Conservation (phyloP, 2,797 vertebrate genomes). For the Eulemur albifrons region DNA sequence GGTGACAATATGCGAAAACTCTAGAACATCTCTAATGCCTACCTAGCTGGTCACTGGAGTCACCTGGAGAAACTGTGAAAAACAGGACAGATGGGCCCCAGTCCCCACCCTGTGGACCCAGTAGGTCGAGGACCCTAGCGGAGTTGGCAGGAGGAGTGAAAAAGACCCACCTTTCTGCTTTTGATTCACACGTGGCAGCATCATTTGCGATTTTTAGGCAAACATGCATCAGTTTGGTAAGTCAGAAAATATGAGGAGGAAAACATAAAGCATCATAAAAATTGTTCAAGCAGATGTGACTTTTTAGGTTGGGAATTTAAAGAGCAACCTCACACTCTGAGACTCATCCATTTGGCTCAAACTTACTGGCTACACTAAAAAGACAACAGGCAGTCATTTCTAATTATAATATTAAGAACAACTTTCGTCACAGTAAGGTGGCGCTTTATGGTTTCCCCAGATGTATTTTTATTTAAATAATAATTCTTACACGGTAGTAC, state of each 20-base stretch:
- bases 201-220: neutral
- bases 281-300: neutral
- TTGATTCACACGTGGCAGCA: neutral
- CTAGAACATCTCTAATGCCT: neutral
- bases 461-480: neutral
- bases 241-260: neutral
- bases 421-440: neutral
- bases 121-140: accelerated
- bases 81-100: neutral
- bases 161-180: neutral
- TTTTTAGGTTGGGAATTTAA: neutral
- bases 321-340: neutral
- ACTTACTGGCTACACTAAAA: neutral
- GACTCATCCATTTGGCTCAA: neutral
- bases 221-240: neutral
- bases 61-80: neutral
- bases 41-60: too few relatives aligned
- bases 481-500: neutral
- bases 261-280: neutral
- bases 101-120: accelerated
- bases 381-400: neutral
- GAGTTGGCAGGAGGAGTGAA: neutral
- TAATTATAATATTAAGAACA: neutral
- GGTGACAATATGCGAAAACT: neutral
- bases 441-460: neutral